phyloP scores from a whole-genome alignment of 2,113 vertebrate species.

The Cairina moschata region DNA sequence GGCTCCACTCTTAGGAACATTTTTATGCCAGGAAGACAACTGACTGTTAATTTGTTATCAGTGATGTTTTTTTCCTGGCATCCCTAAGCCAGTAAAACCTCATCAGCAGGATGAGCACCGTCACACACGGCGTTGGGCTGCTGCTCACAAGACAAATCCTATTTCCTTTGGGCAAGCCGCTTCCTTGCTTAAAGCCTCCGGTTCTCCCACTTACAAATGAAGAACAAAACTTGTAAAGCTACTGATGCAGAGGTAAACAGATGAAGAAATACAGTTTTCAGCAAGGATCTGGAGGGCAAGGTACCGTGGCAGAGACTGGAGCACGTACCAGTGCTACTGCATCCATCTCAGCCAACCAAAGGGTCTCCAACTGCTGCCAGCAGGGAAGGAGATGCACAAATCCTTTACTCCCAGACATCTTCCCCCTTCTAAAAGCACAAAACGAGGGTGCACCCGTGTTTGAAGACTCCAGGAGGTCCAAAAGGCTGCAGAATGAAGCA shows the following conservation, averaged over 20 bases:
- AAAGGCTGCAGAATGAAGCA: slow-evolving; percentile 19
- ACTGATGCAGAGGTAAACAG: not conserved
- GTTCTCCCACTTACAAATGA: not conserved
- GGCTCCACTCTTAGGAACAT: not conserved
- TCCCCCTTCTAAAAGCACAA: not conserved
- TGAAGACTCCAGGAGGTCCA: not conserved
- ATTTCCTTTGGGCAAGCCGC: not conserved
- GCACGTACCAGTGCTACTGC: fast-evolving
- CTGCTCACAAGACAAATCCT: not conserved
- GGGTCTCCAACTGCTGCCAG: not conserved
- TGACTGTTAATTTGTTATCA: not conserved
- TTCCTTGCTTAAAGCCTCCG: not conserved
- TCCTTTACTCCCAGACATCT: not conserved
- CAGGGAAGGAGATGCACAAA: fast-evolving
- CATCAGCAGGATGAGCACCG: not conserved
- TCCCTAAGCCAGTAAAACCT: not conserved
- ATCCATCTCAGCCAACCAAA: not conserved
- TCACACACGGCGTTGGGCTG: fast-evolving
- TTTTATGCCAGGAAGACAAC: not conserved
- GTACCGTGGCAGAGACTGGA: fast-evolving
- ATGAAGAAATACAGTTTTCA: not conserved
- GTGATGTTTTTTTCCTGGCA: not conserved
- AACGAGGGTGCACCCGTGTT: fast-evolving
- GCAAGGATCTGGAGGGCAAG: not conserved
- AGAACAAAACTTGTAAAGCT: not conserved